These are phyloP conservation scores for Drosophila seguyi DNA, from an alignment of 1,140 invertebrate genomes.

Conservation along the genomic window DNA sequence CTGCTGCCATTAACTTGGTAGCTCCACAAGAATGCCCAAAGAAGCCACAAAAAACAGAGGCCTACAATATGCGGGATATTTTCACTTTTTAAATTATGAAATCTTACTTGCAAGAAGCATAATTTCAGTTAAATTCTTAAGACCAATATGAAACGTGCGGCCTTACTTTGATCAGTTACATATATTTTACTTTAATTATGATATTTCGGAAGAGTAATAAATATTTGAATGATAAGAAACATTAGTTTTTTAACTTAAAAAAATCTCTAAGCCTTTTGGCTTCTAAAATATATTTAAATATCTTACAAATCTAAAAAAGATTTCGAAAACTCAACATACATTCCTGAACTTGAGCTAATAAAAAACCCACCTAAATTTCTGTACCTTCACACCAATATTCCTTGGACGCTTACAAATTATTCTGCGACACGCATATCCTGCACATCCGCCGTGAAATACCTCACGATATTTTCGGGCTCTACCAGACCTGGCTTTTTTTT, in stretches of 20 bases:
- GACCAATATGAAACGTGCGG: background rate
- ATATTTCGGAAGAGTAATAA: too few species aligned
- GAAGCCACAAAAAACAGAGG: background rate
- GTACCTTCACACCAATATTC: conserved; percentile 8
- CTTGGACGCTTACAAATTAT: conserved; percentile 36
- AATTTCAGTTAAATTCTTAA: background rate
- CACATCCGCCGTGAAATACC: conserved; percentile 23
- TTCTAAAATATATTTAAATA: background rate
- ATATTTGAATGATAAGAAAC: too few species aligned
- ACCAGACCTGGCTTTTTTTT: conserved; percentile 17
- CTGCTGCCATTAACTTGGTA: conserved; percentile 69
- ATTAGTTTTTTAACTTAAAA: too few species aligned
- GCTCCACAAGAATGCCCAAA: background rate
- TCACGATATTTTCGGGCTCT: conserved; percentile 34
- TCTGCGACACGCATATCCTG: conserved; percentile 45
- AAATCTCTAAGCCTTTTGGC: too few species aligned
- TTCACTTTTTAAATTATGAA: conserved; percentile 19
- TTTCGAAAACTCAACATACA: background rate
- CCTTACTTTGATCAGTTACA: background rate
- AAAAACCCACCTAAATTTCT: conserved; percentile 15
- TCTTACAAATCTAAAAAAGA: background rate
- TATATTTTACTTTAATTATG: too few species aligned
- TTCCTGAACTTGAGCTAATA: background rate
- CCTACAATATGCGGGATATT: conserved; percentile 17
- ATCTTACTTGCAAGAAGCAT: background rate